Conservation (phyloP, 2,113 vertebrate species). For the Procapra przewalskii region DNA sequence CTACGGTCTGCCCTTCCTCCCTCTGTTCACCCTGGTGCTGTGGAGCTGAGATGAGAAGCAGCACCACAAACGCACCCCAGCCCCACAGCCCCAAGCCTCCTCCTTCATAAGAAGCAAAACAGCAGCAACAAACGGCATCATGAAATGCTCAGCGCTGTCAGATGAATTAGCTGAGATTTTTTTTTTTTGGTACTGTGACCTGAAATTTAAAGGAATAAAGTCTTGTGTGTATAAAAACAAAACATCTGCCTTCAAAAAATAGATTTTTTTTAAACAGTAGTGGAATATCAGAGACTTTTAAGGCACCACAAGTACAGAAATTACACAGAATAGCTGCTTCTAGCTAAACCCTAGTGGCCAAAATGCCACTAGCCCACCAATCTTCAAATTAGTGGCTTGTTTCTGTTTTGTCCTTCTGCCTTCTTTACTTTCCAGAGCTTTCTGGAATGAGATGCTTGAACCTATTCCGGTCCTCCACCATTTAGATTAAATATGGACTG, state of each 20-base stretch:
- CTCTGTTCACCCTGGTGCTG: conserved; percentile 70
- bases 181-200: conserved; percentile 93
- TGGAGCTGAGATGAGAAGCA: conserved; percentile 49
- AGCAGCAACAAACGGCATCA: conserved; percentile 77
- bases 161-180: conserved; percentile 83
- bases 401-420: not conserved
- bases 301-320: not conserved
- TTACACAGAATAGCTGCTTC: not conserved
- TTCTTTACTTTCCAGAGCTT: not conserved
- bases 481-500: fast-evolving
- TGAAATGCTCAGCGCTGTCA: conserved; percentile 94
- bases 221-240: conserved; percentile 96
- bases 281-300: not conserved
- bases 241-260: conserved; percentile 76
- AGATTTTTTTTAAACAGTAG: not conserved
- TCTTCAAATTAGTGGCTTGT: not conserved
- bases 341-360: not conserved
- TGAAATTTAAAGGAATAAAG: conserved; percentile 95
- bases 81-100: conserved; percentile 66
- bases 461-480: not conserved
- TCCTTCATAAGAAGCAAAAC: conserved; percentile 83
- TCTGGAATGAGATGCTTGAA: not conserved
- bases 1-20: conserved; percentile 48
- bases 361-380: not conserved
- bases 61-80: conserved; percentile 61